These are phyloP conservation scores for Crocallis elinguaria DNA, from an alignment of 2,888 invertebrate genomes.

Conservation along the genomic window DNA sequence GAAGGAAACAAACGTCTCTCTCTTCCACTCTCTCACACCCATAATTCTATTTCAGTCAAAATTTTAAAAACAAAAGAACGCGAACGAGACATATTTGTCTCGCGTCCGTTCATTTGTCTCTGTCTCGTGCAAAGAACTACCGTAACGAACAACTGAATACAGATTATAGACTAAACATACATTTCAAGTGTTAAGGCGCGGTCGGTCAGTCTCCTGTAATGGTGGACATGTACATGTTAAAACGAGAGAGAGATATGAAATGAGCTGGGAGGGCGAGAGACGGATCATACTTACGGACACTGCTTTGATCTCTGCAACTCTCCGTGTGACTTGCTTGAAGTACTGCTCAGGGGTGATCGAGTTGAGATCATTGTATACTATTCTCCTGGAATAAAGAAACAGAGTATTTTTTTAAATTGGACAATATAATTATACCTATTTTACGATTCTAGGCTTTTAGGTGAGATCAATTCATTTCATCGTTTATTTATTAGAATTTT, in stretches of 20 bases:
- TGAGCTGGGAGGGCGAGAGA: conserved; percentile 41
- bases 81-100: neutral
- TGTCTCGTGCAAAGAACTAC: conserved; percentile 3
- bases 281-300: conserved; percentile 89
- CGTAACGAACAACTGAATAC: conserved; percentile 11
- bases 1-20: neutral
- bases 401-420: no score
- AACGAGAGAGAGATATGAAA: conserved; percentile 40
- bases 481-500: no score
- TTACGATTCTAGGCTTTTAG: no score
- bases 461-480: no score
- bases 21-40: neutral
- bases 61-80: neutral
- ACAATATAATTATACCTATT: no score
- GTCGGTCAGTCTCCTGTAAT: conserved; percentile 57
- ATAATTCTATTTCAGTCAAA: neutral
- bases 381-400: conserved; percentile 86
- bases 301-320: conserved; percentile 95
- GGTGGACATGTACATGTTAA: conserved; percentile 38
- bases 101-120: conserved; percentile 3
- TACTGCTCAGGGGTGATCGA: conserved; percentile 97
- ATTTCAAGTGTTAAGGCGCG: conserved; percentile 48
- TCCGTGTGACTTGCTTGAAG: conserved; percentile 95
- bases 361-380: conserved; percentile 95
- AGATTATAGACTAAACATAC: conserved; percentile 55